Percentiles rank a stretch among this genome's conserved stretches.
phyloP scores from a whole-genome alignment of 2,888 invertebrate genomes.

The Synanthedon andrenaeformis region DNA sequence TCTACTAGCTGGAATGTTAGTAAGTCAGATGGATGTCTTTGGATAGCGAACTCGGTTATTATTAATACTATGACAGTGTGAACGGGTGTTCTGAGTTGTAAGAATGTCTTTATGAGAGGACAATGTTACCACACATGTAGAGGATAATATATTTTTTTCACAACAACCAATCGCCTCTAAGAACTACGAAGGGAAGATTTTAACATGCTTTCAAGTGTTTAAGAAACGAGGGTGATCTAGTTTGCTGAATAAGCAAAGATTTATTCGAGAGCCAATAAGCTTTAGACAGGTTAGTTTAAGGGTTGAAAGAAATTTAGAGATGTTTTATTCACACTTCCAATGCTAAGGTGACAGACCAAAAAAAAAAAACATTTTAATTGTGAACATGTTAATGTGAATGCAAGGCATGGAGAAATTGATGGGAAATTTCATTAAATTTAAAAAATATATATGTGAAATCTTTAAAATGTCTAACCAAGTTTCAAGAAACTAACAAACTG shows the following conservation, averaged over 20 bases:
- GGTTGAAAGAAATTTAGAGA: conserved; percentile 13
- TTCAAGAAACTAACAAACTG: too few species aligned
- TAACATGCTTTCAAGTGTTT: conserved; percentile 38
- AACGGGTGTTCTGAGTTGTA: conserved; percentile 28
- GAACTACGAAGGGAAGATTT: conserved; percentile 30
- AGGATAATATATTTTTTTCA: conserved; percentile 19
- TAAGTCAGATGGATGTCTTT: conserved; percentile 24
- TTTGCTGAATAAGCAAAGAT: conserved; percentile 31
- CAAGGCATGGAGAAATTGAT: conserved; percentile 15
- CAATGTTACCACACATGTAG: conserved; percentile 23
- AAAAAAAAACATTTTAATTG: conserved; percentile 33
- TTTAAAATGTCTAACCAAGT: too few species aligned
- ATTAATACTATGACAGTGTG: conserved; percentile 32
- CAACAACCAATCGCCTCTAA: conserved; percentile 48
- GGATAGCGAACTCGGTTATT: conserved; percentile 18
- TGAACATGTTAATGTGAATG: conserved; percentile 37
- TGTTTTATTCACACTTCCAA: conserved; percentile 27
- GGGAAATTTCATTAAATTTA: conserved; percentile 16
- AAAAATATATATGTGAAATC: too few species aligned
- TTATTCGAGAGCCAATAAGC: conserved; percentile 44
- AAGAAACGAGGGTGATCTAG: conserved; percentile 2
- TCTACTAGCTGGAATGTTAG: conserved; percentile 29
- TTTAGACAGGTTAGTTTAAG: conserved; percentile 14
- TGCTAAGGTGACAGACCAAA: conserved; percentile 39
- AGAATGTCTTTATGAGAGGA: conserved; percentile 16